Evolutionary conservation across 2,113 vertebrate genomes (phyloP).

Genomic region (Oplegnathus fasciatus): DNA sequence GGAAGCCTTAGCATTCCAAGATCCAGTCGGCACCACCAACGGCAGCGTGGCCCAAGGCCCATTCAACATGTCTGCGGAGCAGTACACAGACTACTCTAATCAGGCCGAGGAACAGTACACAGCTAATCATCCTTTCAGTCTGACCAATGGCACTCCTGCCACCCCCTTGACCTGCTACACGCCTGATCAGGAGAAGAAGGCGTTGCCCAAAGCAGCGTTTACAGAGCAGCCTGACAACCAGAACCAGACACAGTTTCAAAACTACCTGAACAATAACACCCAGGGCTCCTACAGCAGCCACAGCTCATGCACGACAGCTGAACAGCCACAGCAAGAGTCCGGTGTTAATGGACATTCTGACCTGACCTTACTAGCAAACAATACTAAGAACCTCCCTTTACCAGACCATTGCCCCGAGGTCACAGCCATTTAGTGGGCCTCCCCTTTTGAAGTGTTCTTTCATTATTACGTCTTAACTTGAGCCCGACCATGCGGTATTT

Average conservation of each 20-base stretch:
- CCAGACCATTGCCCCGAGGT: slow-evolving; percentile 89
- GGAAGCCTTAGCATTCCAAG: slow-evolving; percentile 85
- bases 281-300: slow-evolving; percentile 90
- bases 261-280: slow-evolving; percentile 94
- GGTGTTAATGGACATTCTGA: slow-evolving; percentile 87
- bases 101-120: slow-evolving; percentile 81
- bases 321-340: slow-evolving; percentile 88
- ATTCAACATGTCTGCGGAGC: slow-evolving; percentile 90
- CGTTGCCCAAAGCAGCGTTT: slow-evolving; percentile 86
- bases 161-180: slow-evolving; percentile 88
- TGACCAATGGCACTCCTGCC: slow-evolving; percentile 77
- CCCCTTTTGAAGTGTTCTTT: slow-evolving; percentile 64
- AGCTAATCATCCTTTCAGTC: slow-evolving; percentile 86
- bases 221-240: slow-evolving; percentile 87
- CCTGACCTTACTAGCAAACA: slow-evolving; percentile 90
- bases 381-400: slow-evolving; percentile 91
- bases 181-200: slow-evolving; percentile 87
- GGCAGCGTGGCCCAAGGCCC: slow-evolving; percentile 87
- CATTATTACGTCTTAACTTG: slow-evolving; percentile 48
- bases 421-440: slow-evolving; percentile 88
- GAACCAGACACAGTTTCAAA: slow-evolving; percentile 91
- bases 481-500: slow-evolving; percentile 59
- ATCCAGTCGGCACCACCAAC: slow-evolving; percentile 87
- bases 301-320: slow-evolving; percentile 83
- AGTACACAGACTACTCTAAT: slow-evolving; percentile 85